Percentiles rank a stretch among this genome's conserved stretches.
Evolutionary conservation across 2,797 vertebrate genomes (phyloP).

Genomic region (Thunnus albacares): DNA sequence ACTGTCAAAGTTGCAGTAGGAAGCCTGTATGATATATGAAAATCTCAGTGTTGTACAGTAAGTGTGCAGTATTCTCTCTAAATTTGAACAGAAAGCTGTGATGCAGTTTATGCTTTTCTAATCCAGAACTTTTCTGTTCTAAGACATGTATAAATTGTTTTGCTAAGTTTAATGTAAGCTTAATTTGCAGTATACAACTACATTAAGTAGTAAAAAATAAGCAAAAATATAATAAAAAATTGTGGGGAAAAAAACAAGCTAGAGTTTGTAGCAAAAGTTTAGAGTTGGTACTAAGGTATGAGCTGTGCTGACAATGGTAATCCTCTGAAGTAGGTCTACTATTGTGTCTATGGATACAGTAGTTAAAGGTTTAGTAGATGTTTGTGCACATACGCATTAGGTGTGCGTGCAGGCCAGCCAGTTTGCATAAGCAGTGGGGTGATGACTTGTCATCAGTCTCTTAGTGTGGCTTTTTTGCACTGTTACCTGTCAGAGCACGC

Average conservation of each 20-base stretch:
- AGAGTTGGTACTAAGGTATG: conserved; percentile 7
- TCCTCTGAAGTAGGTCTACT: conserved; percentile 19
- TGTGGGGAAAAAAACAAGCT: neutral
- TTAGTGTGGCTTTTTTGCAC: conserved; percentile 42
- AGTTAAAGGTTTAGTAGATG: conserved; percentile 49
- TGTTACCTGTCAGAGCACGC: conserved; percentile 77
- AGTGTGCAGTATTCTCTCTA: too few species aligned
- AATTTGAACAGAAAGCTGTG: neutral
- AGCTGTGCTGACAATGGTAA: conserved; percentile 23
- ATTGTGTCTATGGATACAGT: conserved; percentile 32
- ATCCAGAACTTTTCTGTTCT: neutral
- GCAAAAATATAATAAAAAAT: neutral
- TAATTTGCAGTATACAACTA: neutral
- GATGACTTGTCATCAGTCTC: conserved; percentile 40
- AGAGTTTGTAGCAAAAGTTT: neutral
- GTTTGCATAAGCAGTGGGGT: conserved; percentile 40
- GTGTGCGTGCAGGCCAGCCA: conserved; percentile 32
- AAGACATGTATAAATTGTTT: too few species aligned
- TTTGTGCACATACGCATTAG: conserved; percentile 26
- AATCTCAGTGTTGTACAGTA: too few species aligned
- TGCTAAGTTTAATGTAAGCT: neutral
- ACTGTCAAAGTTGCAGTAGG: neutral
- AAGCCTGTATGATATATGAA: neutral
- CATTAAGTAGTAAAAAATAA: neutral
- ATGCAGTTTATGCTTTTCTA: neutral